phyloP scores from a whole-genome alignment of 1,140 invertebrate species.

The Neoseiulus cucumeris region DNA sequence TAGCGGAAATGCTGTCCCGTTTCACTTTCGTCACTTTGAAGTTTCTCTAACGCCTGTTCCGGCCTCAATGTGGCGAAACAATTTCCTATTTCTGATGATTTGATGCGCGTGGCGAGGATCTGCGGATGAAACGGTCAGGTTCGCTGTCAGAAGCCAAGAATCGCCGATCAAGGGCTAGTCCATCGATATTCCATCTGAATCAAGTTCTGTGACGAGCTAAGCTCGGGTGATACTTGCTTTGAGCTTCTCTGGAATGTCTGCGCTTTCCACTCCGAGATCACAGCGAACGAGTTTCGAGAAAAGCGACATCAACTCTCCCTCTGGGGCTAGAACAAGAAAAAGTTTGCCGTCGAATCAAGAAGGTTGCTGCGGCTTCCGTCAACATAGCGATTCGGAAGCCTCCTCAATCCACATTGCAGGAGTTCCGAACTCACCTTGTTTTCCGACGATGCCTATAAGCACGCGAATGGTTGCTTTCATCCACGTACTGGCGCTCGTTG shows the following conservation, averaged over 20 bases:
- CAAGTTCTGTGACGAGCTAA: neutral
- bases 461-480: neutral
- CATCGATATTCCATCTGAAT: neutral
- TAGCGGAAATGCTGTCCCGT: slow-evolving; percentile 25
- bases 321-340: neutral
- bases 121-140: neutral
- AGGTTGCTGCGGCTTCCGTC: neutral
- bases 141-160: neutral
- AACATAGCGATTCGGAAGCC: neutral
- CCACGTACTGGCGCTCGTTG: neutral
- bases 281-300: neutral
- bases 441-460: neutral
- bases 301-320: neutral
- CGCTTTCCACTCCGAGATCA: neutral
- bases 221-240: neutral
- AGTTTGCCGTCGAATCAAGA: neutral
- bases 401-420: neutral
- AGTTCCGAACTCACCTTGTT: neutral
- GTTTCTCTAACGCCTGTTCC: slow-evolving; percentile 35
- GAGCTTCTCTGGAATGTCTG: neutral
- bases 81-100: neutral
- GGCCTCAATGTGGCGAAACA: neutral
- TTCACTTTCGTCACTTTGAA: slow-evolving; percentile 33
- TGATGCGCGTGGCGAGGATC: neutral
- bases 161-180: neutral